phyloP scores from a whole-genome alignment of 2,888 invertebrate species.

The Dicranocentrus wangi region DNA sequence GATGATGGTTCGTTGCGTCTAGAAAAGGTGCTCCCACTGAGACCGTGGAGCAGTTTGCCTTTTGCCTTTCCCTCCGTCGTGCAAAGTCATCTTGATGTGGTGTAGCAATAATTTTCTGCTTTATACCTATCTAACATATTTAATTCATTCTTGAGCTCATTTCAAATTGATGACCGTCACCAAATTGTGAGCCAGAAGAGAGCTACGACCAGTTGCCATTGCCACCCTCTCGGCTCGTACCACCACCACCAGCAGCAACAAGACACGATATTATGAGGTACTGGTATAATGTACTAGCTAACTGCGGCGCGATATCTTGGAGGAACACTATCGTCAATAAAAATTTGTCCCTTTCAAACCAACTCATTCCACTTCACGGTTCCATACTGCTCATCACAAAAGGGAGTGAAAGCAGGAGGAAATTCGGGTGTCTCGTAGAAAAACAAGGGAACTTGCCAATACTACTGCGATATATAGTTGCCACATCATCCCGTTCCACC shows the following conservation, averaged over 20 bases:
- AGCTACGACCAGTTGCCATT: too few species aligned
- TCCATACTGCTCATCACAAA: slow-evolving; percentile 7
- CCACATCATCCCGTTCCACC: too few species aligned
- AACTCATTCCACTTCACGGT: slow-evolving; percentile 9
- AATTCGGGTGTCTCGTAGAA: not conserved
- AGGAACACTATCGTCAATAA: slow-evolving; percentile 5
- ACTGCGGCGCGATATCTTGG: not conserved
- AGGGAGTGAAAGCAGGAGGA: not conserved
- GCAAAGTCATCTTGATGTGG: slow-evolving; percentile 1
- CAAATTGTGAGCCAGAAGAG: not conserved
- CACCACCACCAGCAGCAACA: too few species aligned
- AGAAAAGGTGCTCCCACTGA: not conserved
- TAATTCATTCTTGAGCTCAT: slow-evolving; percentile 3
- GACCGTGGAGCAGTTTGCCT: too few species aligned
- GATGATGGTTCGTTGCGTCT: slow-evolving; percentile 9
- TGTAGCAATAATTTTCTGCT: slow-evolving; percentile 21
- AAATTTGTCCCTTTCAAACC: slow-evolving; percentile 15
- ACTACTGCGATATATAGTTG: too few species aligned
- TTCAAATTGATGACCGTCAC: slow-evolving; percentile 14
- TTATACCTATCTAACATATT: slow-evolving; percentile 14
- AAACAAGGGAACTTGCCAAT: not conserved
- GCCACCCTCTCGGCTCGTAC: too few species aligned
- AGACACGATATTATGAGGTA: not conserved
- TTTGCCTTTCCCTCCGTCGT: not conserved
- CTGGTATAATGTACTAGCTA: too few species aligned